Percentiles rank a stretch among this genome's conserved stretches.
phyloP scores from a whole-genome alignment of 2,113 vertebrate genomes.

The Brachirus orientalis region DNA sequence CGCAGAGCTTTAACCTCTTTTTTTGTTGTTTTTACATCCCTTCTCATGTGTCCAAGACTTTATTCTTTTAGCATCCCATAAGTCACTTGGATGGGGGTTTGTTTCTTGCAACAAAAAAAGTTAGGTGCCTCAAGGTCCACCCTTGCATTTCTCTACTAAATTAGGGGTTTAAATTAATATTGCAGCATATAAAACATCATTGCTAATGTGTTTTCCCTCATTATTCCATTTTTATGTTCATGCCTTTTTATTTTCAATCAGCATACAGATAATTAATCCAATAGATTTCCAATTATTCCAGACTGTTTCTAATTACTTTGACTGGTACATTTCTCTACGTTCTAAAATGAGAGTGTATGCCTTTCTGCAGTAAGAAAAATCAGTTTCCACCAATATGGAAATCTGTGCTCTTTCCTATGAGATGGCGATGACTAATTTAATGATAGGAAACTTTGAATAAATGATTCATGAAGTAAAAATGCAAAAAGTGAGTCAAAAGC shows the following conservation, averaged over 20 bases:
- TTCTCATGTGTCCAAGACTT: conserved; percentile 63
- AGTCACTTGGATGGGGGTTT: conserved; percentile 42
- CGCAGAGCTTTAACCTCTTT: conserved; percentile 53
- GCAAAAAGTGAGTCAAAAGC: conserved; percentile 33
- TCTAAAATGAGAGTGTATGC: not conserved
- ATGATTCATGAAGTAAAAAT: conserved; percentile 39
- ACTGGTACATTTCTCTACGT: too few relatives aligned
- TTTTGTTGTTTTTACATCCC: conserved; percentile 65
- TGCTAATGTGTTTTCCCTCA: too few relatives aligned
- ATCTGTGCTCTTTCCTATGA: conserved; percentile 11
- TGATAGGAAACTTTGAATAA: conserved; percentile 31
- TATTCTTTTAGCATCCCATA: conserved; percentile 71
- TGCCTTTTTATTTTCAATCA: too few relatives aligned
- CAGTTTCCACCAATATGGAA: conserved; percentile 31
- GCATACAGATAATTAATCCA: too few relatives aligned
- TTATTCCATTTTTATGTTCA: too few relatives aligned
- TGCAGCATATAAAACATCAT: too few relatives aligned
- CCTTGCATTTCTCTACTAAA: conserved; percentile 23
- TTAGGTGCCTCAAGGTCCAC: conserved; percentile 13
- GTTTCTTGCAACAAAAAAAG: not conserved
- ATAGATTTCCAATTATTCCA: too few relatives aligned
- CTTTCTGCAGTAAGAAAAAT: conserved; percentile 4
- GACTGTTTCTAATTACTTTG: too few relatives aligned
- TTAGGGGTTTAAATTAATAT: too few relatives aligned
- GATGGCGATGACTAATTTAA: conserved; percentile 31